These are phyloP conservation scores for Orius laevigatus DNA, from an alignment of 1,140 invertebrate species.

Conservation along the genomic window DNA sequence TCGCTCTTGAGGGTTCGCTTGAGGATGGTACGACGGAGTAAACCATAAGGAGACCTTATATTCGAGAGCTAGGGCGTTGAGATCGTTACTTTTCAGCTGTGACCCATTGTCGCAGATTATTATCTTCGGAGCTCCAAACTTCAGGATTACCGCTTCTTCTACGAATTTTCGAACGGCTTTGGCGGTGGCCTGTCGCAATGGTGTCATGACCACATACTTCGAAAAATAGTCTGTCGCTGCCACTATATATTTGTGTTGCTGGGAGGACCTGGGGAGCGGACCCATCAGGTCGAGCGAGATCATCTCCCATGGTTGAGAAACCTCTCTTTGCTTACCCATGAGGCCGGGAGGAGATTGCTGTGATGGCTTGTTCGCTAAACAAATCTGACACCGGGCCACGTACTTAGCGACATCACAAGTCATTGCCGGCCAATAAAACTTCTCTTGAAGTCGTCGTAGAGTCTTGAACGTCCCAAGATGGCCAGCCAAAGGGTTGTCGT, in stretches of 20 bases:
- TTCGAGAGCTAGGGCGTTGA: neutral
- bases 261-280: slow-evolving; percentile 24
- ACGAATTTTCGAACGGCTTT: neutral
- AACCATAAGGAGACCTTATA: slow-evolving; percentile 3
- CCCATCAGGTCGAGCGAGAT: slow-evolving; percentile 28
- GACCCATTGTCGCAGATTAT: slow-evolving; percentile 12
- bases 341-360: neutral
- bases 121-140: slow-evolving; percentile 7
- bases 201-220: slow-evolving; percentile 25
- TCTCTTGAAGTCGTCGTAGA: slow-evolving; percentile 17
- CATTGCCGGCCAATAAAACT: slow-evolving; percentile 15
- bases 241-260: slow-evolving; percentile 22
- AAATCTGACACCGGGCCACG: slow-evolving; percentile 18
- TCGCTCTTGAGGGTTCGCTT: slow-evolving; percentile 28
- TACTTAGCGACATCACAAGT: slow-evolving; percentile 16
- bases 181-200: slow-evolving; percentile 21
- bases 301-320: slow-evolving; percentile 7
- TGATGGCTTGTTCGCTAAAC: slow-evolving; percentile 6
- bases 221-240: slow-evolving; percentile 27
- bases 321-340: neutral
- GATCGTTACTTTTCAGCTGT: slow-evolving; percentile 4
- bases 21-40: slow-evolving; percentile 25
- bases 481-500: slow-evolving; percentile 22
- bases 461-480: slow-evolving; percentile 26
- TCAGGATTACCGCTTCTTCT: slow-evolving; percentile 1